Conservation (phyloP, 2,888 invertebrate genomes). For the Notocelia uddmanniana region DNA sequence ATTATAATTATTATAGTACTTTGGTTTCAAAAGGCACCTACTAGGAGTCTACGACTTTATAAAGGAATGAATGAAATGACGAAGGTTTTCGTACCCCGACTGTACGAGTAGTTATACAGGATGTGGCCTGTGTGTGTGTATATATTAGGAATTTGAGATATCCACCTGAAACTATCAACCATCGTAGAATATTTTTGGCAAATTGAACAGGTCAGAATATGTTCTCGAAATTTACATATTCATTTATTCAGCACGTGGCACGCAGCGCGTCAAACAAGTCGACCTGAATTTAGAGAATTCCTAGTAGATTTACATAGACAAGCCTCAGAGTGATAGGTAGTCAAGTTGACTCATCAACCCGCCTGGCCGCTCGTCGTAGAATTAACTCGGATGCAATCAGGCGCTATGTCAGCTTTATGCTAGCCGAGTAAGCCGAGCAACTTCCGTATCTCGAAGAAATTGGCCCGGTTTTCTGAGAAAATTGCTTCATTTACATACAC, state of each 20-base stretch:
- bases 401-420: conserved; percentile 54
- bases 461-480: conserved; percentile 71
- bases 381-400: conserved; percentile 56
- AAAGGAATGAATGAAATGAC: too few species aligned
- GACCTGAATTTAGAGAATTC: conserved; percentile 43
- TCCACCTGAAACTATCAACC: too few species aligned
- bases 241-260: conserved; percentile 37
- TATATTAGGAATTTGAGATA: too few species aligned
- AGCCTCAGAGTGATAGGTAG: conserved; percentile 24
- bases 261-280: conserved; percentile 28
- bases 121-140: too few species aligned
- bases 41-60: too few species aligned
- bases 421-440: conserved; percentile 50
- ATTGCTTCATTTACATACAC: conserved; percentile 71
- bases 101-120: too few species aligned
- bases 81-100: too few species aligned
- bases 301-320: conserved; percentile 41
- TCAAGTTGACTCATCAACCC: conserved; percentile 38
- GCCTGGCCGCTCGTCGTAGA: conserved; percentile 46
- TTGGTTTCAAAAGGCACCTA: too few species aligned
- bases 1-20: too few species aligned
- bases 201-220: conserved; percentile 8
- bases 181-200: background rate
- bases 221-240: conserved; percentile 29
- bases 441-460: conserved; percentile 69